A percentile compares a stretch with the other conserved stretches of the same genome.
These are phyloP conservation scores for Nycteola revayana DNA, from an alignment of 2,888 invertebrate genomes.

Conservation along the genomic window DNA sequence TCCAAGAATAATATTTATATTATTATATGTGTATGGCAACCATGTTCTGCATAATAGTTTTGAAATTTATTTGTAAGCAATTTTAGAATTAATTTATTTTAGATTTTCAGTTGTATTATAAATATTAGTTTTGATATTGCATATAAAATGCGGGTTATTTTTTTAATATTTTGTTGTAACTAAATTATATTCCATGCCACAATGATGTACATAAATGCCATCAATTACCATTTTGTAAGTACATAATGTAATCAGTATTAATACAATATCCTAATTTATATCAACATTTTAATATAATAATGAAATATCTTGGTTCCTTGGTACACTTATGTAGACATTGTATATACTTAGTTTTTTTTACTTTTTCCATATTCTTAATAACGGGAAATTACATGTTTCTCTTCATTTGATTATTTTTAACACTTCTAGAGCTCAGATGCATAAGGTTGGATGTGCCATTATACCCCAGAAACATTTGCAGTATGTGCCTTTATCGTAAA, in stretches of 20 bases:
- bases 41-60: constrained; percentile 32
- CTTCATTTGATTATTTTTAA: too few relatives aligned
- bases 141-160: constrained; percentile 73
- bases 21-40: constrained; percentile 16
- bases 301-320: constrained; percentile 29
- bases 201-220: constrained; percentile 69
- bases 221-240: constrained; percentile 68
- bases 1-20: constrained; percentile 24
- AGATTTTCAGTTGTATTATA: constrained; percentile 59
- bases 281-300: constrained; percentile 42
- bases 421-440: too few relatives aligned
- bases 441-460: too few relatives aligned
- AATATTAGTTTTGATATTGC: constrained; percentile 47
- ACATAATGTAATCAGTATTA: constrained; percentile 76
- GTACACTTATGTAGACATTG: constrained; percentile 33
- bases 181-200: constrained; percentile 69
- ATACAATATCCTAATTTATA: constrained; percentile 72
- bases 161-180: constrained; percentile 51
- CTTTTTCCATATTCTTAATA: too few relatives aligned
- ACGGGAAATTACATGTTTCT: too few relatives aligned
- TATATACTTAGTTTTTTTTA: too few relatives aligned
- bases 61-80: constrained; percentile 14
- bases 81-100: constrained; percentile 59
- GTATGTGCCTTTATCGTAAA: too few relatives aligned
- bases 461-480: too few relatives aligned